Base-by-base conservation (phyloP, 1,140 invertebrate genomes). In the Drosophila novamexicana region DNA sequence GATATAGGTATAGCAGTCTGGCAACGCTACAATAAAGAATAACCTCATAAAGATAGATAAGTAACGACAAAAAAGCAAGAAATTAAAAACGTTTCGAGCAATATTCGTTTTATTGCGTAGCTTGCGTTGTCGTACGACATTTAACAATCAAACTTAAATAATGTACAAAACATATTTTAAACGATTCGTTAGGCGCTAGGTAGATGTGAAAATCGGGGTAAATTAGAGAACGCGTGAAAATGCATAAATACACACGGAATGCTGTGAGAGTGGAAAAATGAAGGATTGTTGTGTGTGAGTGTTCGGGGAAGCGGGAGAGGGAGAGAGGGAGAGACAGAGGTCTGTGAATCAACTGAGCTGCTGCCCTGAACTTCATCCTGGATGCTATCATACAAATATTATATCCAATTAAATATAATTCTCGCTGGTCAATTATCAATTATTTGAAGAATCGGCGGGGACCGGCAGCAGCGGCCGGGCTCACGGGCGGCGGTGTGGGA, bases 401-500 rank as follows among this genome's bases (percentile, higher is more conserved):
- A 57, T 62, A 79, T 47, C 63, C 57, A 67, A 65, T 56, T 61
- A 56, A 54, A 71, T 14, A 70, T 49, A 42, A 45, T 57, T 54
- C 58, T 50, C n/a, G 29, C 40, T 34, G 49, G 63, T 67, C 54
- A 32, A 29, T 29, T 14, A 29, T 34, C 42, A 52, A 61, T 91
- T 91, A 92, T 63, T 92, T 91, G 68, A 91, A 92, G 86, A 91
- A 92, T 68, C 91, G 92, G 16, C 85, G 85, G 32, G 81, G 82
- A 18, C 49, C 45, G 89, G 91, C 64, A 10, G 93, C 88, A 9
- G 77, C 82, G 7, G 92, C 86, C 1, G 77, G 80, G 16, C 81
- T 67, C 12, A 81, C 80, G 34, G 95, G 94, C 1, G 95, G 95
- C 8, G 95, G 94, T 2, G 94, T 94, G 14, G 93, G 93, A 64